Evolutionary conservation across 2,888 invertebrate species (phyloP), one percentile per base, ranked within the genome.

Genomic region (Uropetala carovei): DNA sequence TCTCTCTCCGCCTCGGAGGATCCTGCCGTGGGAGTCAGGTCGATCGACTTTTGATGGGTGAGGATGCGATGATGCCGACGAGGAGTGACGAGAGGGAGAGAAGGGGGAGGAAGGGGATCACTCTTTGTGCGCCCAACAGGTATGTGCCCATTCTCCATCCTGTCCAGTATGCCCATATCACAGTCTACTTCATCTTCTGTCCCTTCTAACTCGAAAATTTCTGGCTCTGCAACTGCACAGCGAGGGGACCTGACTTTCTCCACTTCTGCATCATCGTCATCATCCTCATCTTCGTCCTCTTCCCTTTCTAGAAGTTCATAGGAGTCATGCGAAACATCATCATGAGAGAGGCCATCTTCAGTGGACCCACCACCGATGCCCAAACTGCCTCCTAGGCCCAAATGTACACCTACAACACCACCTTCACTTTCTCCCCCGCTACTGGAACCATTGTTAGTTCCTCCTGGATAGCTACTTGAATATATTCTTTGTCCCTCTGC

Each of bases 251-350:
- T 95, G 94, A 18, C 94, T 94, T 94, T 93, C 93, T 94, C 94
- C 93, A 95, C 95, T 93, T 97, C 96, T 91, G 97, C 97, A 85
- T 97, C 94, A 3, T 97, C 97, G 94, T 97, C 97, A 94, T 97
- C 96, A 93, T 97, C 97, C 94, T 97, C 97, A 94, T 97, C 97
- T 93, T 92, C 95, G 82, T 95, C 94, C 94, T 97, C 97, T 94
- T 96, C 96, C 93, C 97, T 97, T 94, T 97, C 97, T 93, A 98
- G 95, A 56, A 98, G 95, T 94, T 98, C 98, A 95, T 98, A 98
- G 94, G 98, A 98, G 95, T 98, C 98, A 95, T 98, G 98, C 60
- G 98, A 98, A 59, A 98, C 95, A 95, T 98, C 98, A 94, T 98
- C 98, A 94, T 98, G 98, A 14, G 98, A 98, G 30, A 93, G 92